Evolutionary conservation across 2,113 vertebrate species (phyloP).

Genomic region (Prionailurus bengalensis): DNA sequence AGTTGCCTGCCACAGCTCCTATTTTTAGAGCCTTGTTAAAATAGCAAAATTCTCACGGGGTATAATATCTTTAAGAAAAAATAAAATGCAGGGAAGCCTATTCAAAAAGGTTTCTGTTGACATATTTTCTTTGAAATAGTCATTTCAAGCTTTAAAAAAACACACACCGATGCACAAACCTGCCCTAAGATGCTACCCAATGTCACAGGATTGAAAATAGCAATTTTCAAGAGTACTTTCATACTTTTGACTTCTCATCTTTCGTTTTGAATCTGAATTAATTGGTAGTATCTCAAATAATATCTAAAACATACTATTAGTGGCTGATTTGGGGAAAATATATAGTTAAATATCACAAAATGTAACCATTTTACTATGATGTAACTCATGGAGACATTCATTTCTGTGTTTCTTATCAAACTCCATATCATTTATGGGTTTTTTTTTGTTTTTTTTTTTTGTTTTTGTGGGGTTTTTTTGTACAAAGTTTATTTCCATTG

Average conservation of each 20-base stretch:
- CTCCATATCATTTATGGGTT: background rate
- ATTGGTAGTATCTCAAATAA: background rate
- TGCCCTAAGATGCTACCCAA: background rate
- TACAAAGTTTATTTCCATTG: background rate
- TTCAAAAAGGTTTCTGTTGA: slow-evolving; percentile 16
- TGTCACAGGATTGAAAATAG: slow-evolving; percentile 4
- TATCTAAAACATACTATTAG: background rate
- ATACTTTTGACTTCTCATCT: slow-evolving; percentile 23
- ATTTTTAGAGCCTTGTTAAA: slow-evolving; percentile 45
- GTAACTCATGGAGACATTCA: background rate
- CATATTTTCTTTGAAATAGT: background rate
- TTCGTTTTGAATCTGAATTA: slow-evolving; percentile 55
- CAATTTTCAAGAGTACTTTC: slow-evolving; percentile 29
- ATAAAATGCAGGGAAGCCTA: background rate
- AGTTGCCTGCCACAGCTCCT: slow-evolving; percentile 43
- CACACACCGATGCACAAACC: background rate
- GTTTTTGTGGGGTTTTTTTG: background rate
- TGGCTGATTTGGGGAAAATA: background rate
- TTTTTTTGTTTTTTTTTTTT: too few species aligned
- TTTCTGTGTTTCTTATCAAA: slow-evolving; percentile 25
- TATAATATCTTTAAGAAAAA: slow-evolving; percentile 4
- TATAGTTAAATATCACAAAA: background rate
- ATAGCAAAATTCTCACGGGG: background rate
- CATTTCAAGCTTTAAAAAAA: slow-evolving; percentile 11
- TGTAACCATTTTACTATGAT: background rate